A percentile compares a stretch with the other conserved stretches of the same genome.
phyloP scores from a whole-genome alignment of 2,888 invertebrate species.

The Volucella inanis region DNA sequence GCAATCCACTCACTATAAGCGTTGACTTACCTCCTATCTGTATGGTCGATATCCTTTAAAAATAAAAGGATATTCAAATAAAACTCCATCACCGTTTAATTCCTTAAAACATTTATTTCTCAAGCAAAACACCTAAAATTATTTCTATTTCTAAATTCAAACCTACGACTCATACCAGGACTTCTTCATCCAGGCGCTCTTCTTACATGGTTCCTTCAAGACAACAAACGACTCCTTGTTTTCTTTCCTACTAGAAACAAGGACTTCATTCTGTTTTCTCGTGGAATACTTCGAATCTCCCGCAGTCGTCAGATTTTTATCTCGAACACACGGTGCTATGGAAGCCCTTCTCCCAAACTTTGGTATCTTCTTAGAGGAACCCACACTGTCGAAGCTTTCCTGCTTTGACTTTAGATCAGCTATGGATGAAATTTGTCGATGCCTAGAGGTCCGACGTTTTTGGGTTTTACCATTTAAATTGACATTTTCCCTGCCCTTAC shows the following conservation, averaged over 20 bases:
- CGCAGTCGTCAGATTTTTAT: conserved; percentile 80
- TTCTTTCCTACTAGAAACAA: conserved; percentile 69
- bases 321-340: conserved; percentile 79
- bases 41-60: not conserved
- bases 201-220: conserved; percentile 81
- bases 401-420: conserved; percentile 74
- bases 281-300: conserved; percentile 80
- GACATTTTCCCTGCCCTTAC: conserved; percentile 59
- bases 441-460: conserved; percentile 77
- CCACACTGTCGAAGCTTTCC: conserved; percentile 79
- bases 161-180: conserved; percentile 81
- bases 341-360: conserved; percentile 81
- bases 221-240: conserved; percentile 80
- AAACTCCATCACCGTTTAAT: conserved; percentile 24
- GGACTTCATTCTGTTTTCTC: conserved; percentile 63
- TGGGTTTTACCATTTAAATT: conserved; percentile 65
- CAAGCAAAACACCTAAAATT: not conserved
- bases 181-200: conserved; percentile 82
- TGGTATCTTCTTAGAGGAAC: conserved; percentile 77
- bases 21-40: too few relatives aligned
- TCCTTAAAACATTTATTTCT: conserved; percentile 25
- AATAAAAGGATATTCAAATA: conserved; percentile 47
- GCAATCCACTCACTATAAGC: too few relatives aligned
- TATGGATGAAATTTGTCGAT: conserved; percentile 76
- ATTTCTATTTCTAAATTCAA: not conserved